Evolutionary conservation across 2,888 invertebrate genomes (phyloP), one percentile per base, ranked within the genome.

Genomic region (Tenthredo livida): DNA sequence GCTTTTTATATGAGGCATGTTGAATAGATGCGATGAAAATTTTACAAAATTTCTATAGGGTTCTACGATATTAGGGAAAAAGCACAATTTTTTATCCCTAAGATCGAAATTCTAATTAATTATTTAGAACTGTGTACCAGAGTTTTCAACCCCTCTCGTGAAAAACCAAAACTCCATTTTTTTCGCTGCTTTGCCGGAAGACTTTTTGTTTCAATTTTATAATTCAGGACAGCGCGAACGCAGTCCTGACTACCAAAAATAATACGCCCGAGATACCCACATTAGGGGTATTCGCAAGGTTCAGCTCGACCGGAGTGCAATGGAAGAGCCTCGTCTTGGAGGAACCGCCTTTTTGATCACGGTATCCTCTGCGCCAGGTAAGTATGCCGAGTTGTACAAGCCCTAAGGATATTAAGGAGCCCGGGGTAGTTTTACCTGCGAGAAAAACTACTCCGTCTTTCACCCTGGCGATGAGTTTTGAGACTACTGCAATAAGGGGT

Each of bases 231-330:
- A 83, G 82, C 82, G 82, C 82, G 82, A 12, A 83, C 82, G 82
- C 82, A 83, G 82, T 83, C 82, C 82, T n/a, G 40, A 83, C 82
- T 83, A 83, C 82, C 82, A 83, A 83, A 83, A 83, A 83, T 83
- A 83, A 65, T 83, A 83, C 82, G 82, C 82, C 82, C 82, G 82
- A 83, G 82, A 83, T 83, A 83, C 43, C 82, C 82, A 43, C 82
- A 33, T 83, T 83, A 37, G 82, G 82, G 82, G 43, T 83, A 83
- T 83, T 83, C 82, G 82, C 82, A 83, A 83, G 82, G 82, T 65
- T 83, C 82, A 83, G 82, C 82, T 83, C 82, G 67, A 47, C 67
- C 82, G 47, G 1, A 67, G 82, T 83, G 82, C 82, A 83, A 83
- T 83, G 82, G 82, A 67, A 83, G 47, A 83, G 82, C 82, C 82